Percentiles rank a stretch among this genome's conserved stretches.
Evolutionary conservation across 2,888 invertebrate species (phyloP).

Genomic region (Arge pagana): DNA sequence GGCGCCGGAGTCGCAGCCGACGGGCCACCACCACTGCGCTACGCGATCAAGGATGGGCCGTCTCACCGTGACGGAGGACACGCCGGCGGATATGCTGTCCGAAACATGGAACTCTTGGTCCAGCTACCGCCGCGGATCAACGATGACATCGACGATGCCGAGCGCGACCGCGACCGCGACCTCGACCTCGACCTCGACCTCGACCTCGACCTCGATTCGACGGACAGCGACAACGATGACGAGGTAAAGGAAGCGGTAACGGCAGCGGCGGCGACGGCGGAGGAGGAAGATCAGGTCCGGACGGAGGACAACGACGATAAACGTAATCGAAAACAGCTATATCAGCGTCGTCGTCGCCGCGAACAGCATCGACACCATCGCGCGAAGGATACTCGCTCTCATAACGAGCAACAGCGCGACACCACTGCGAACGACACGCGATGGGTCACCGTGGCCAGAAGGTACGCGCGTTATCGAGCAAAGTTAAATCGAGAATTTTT

Average conservation of each 20-base stretch:
- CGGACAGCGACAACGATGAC: too few relatives aligned
- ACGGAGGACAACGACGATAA: not conserved
- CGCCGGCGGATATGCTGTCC: conserved; percentile 71
- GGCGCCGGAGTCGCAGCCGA: too few relatives aligned
- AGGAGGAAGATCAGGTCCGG: too few relatives aligned
- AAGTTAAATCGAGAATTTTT: too few relatives aligned
- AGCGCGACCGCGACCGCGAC: too few relatives aligned
- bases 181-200: too few relatives aligned
- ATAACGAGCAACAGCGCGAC: conserved; percentile 13
- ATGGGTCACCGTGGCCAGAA: conserved; percentile 15
- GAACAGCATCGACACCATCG: conserved; percentile 12
- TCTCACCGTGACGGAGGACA: conserved; percentile 68
- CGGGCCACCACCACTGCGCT: too few relatives aligned
- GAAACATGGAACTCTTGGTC: conserved; percentile 70
- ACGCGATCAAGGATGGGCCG: conserved; percentile 55
- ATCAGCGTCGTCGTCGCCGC: conserved; percentile 12
- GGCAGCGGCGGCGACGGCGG: too few relatives aligned
- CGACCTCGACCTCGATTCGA: too few relatives aligned
- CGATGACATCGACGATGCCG: conserved; percentile 4
- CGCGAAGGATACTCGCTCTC: too few relatives aligned
- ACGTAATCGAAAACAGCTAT: not conserved
- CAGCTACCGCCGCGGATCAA: conserved; percentile 60
- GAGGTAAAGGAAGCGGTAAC: too few relatives aligned
- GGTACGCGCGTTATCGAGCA: conserved; percentile 6
- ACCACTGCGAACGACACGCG: conserved; percentile 12